These are phyloP conservation scores for Mareca penelope DNA, from an alignment of 2,797 vertebrate species.

Conservation along the genomic window DNA sequence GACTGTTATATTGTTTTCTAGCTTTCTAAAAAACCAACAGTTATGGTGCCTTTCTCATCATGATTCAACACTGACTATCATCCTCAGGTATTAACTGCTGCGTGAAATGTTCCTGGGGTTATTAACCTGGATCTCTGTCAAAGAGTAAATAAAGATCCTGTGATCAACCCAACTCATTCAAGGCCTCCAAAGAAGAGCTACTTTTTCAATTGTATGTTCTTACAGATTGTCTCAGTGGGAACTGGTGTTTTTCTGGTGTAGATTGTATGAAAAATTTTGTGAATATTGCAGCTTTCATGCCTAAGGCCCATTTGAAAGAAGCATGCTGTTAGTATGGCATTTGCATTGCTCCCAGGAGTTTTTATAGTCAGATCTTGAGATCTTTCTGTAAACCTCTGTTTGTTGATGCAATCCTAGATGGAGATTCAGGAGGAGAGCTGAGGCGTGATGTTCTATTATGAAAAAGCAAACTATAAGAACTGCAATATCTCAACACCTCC, in stretches of 20 bases:
- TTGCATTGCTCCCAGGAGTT: not conserved
- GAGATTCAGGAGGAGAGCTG: not conserved
- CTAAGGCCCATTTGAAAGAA: not conserved
- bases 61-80: not conserved
- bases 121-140: not conserved
- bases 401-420: not conserved
- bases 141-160: not conserved
- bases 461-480: not conserved
- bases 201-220: not conserved
- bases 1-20: not conserved
- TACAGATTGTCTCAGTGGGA: not conserved
- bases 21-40: not conserved
- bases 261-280: not conserved
- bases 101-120: not conserved
- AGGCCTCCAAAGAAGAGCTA: not conserved
- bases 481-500: not conserved
- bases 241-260: not conserved
- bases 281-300: not conserved
- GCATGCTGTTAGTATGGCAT: not conserved
- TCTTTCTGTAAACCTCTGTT: not conserved
- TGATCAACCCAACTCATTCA: not conserved
- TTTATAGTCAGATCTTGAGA: not conserved
- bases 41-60: not conserved
- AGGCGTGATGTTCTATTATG: not conserved
- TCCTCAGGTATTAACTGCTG: rapidly evolving